Percentiles rank a stretch among this genome's conserved stretches.
These are phyloP conservation scores for Zaprionus africanus DNA, from an alignment of 1,140 invertebrate species.

Conservation along the genomic window DNA sequence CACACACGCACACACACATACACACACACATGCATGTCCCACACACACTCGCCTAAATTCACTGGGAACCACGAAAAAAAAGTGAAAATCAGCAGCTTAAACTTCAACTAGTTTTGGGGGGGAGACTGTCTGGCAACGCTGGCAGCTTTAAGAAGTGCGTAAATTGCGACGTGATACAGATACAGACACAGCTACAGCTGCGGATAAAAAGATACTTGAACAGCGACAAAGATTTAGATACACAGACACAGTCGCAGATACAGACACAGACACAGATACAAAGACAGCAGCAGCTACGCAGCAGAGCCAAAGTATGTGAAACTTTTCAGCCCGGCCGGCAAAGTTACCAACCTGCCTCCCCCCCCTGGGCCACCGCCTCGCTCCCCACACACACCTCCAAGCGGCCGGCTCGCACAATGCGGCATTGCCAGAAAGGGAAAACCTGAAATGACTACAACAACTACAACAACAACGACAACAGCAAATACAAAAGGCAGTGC, in stretches of 20 bases:
- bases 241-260: slow-evolving; percentile 20
- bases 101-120: neutral
- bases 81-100: slow-evolving; percentile 16
- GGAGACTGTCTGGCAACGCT: slow-evolving; percentile 9
- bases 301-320: slow-evolving; percentile 47
- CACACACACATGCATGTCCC: neutral
- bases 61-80: slow-evolving; percentile 26
- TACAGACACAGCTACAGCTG: slow-evolving; percentile 28
- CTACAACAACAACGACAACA: slow-evolving; percentile 30
- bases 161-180: slow-evolving; percentile 23
- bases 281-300: slow-evolving; percentile 8
- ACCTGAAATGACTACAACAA: slow-evolving; percentile 72
- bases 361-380: neutral
- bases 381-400: slow-evolving; percentile 25
- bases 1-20: slow-evolving; percentile 2
- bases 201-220: slow-evolving; percentile 26
- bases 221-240: slow-evolving; percentile 27
- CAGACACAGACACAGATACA: slow-evolving; percentile 31
- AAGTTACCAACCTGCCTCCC: neutral
- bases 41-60: neutral
- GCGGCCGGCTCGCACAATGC: slow-evolving; percentile 44
- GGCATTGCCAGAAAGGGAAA: slow-evolving; percentile 78
- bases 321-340: slow-evolving; percentile 23
- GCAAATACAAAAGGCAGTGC: slow-evolving; percentile 54
- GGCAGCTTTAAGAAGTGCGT: slow-evolving; percentile 27